Evolutionary conservation across 2,113 vertebrate species (phyloP).

Genomic region (Dryoscopus gambensis): DNA sequence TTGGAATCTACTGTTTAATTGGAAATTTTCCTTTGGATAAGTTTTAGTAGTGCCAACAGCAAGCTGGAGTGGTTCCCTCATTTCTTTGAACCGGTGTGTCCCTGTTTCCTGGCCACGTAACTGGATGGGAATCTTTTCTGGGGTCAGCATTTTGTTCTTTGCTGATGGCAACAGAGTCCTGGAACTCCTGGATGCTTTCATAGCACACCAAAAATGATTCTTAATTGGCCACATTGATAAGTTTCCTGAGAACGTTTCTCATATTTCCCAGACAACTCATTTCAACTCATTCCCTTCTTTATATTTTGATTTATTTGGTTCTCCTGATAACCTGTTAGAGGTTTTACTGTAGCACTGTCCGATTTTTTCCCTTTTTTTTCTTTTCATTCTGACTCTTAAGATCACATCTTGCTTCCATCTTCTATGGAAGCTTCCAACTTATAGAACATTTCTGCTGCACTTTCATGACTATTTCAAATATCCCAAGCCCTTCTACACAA

Average conservation of each 20-base stretch:
- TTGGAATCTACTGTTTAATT: background rate
- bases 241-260: background rate
- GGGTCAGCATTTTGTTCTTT: background rate
- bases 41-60: background rate
- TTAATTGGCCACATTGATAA: background rate
- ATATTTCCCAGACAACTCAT: background rate
- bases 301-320: background rate
- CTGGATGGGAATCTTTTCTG: background rate
- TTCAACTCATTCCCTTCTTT: background rate
- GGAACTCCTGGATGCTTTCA: background rate
- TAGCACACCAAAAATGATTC: background rate
- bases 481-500: background rate
- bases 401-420: background rate
- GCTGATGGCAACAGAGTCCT: background rate
- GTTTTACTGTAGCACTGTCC: background rate
- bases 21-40: background rate
- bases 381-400: background rate
- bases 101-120: background rate
- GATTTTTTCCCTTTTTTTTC: accelerated
- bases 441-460: background rate
- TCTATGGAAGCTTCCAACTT: background rate
- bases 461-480: background rate
- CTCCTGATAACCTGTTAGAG: background rate
- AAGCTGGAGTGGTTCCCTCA: background rate
- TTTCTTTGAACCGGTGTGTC: background rate